Conservation (phyloP, 2,888 invertebrate genomes). For the Hirtodrosophila trivittata region DNA sequence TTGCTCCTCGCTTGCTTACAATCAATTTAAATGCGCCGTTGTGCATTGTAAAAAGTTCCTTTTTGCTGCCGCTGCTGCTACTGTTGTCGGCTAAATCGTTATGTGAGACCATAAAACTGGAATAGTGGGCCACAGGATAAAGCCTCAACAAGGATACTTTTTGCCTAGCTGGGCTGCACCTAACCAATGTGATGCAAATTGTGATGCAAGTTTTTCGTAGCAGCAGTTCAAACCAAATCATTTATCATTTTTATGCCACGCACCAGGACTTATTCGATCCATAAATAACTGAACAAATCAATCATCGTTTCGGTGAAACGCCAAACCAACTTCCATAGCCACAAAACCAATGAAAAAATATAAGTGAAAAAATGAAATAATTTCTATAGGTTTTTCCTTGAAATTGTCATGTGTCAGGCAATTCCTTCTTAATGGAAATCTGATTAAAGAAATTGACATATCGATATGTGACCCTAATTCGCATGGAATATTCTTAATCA, state of each 20-base stretch:
- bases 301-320: not conserved
- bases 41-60: conserved; percentile 72
- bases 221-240: conserved; percentile 26
- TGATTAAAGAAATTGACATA: conserved; percentile 12
- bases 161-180: conserved; percentile 38
- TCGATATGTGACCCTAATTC: conserved; percentile 38
- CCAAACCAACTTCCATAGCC: not conserved
- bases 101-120: conserved; percentile 66
- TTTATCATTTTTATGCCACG: conserved; percentile 61
- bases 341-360: too few species aligned
- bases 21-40: conserved; percentile 75
- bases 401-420: not conserved
- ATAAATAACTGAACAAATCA: not conserved
- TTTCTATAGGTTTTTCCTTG: too few species aligned
- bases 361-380: too few species aligned
- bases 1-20: conserved; percentile 58
- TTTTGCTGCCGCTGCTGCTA: conserved; percentile 54
- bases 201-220: conserved; percentile 54
- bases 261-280: conserved; percentile 1
- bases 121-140: conserved; percentile 57
- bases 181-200: conserved; percentile 47
- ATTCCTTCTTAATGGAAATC: not conserved
- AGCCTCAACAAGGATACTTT: conserved; percentile 15
- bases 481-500: too few species aligned
- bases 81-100: conserved; percentile 64